Percentiles rank a stretch among this genome's conserved stretches.
These are phyloP conservation scores for Octodonta nipae DNA, from an alignment of 2,888 invertebrate species.

Conservation along the genomic window DNA sequence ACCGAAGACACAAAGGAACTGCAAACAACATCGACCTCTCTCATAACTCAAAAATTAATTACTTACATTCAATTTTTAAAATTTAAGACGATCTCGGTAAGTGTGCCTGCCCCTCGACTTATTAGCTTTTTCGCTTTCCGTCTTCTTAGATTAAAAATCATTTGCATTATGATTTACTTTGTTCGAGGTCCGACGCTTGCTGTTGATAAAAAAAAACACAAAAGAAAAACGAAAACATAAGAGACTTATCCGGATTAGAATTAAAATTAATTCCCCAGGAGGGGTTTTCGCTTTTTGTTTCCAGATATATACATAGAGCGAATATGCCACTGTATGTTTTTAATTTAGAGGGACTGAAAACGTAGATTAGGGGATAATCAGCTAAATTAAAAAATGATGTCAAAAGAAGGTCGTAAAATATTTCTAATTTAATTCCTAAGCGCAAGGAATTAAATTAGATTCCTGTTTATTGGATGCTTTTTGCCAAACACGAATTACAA, in stretches of 20 bases:
- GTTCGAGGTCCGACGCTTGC: slow-evolving; percentile 18
- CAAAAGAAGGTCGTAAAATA: slow-evolving; percentile 12
- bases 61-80: no score
- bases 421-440: no score
- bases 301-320: slow-evolving; percentile 10
- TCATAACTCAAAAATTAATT: slow-evolving; percentile 20
- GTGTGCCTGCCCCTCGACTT: slow-evolving; percentile 17
- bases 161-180: slow-evolving; percentile 28
- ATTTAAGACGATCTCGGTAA: slow-evolving; percentile 18
- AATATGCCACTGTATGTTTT: slow-evolving; percentile 22
- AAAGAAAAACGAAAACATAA: slow-evolving; percentile 22
- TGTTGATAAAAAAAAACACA: slow-evolving; percentile 20
- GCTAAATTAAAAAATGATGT: slow-evolving; percentile 18
- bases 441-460: no score
- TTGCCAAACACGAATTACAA: no score
- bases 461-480: no score
- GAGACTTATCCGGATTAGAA: slow-evolving; percentile 24
- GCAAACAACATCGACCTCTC: no score
- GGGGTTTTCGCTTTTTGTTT: slow-evolving; percentile 7
- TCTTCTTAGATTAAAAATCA: slow-evolving; percentile 29
- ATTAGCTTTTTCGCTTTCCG: slow-evolving; percentile 28
- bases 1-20: no score
- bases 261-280: slow-evolving; percentile 26
- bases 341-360: slow-evolving; percentile 18
- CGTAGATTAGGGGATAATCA: slow-evolving; percentile 15